Evolutionary conservation across 2,797 vertebrate genomes (phyloP), one percentile per base, ranked within the genome.

Genomic region (Orientallactaga sibirica): DNA sequence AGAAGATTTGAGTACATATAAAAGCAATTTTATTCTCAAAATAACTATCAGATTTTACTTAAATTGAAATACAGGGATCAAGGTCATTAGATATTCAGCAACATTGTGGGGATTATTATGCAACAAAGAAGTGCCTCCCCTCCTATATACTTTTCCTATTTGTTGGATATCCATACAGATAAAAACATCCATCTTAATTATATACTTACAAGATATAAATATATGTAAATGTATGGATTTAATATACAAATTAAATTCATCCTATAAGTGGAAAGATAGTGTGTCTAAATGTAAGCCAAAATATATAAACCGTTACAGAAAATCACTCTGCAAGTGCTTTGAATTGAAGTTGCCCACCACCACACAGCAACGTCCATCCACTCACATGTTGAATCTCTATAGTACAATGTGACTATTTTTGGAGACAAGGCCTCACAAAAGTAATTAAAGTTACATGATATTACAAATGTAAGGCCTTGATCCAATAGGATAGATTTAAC

Each of bases 261-360:
- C 55, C 12, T 24, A 79, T 18, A 82, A 82, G 0, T 61, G 25
- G 71, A 94, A 29, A n/a, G 48, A 52, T 88, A 82, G 9, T 77
- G 4, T 90, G 33, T 18, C 74, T 29, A 20, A 15, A 88, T 88
- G 8, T 82, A 82, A 86, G 48, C 11, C 77, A 90, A 92, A 90
- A 79, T 7, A 74, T 88, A 29, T 43, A 77, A 9, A 24, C 8
- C 19, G 70, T 64, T 77, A 87, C 78, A 33, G 55, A 88, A 90
- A 77, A 87, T 37, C 19, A 58, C 41, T 62, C 24, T n/a, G 27
- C 67, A 78, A 55, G 19, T 70, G 15, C 15, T 19, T 1, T 52
- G 22, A 86, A 29, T 18, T 73, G 7, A 33, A 64, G 37, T 80
- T 64, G 14, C 11, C 11, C 7, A 3, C 19, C 27, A 48, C 48